Base-by-base conservation (phyloP, 1,140 invertebrate species). In the Trichogramma pretiosum region DNA sequence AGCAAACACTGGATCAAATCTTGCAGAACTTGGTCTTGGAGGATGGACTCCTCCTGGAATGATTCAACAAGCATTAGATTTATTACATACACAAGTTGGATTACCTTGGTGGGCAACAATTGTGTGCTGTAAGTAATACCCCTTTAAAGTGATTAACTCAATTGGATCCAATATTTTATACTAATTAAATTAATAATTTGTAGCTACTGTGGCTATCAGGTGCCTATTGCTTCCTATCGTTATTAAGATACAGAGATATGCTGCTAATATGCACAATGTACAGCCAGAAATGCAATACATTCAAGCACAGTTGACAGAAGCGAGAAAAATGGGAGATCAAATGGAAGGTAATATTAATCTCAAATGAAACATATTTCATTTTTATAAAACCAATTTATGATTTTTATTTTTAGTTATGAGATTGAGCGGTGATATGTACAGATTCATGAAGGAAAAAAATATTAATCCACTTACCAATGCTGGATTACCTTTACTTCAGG, bases 51-150 rank as follows among this genome's bases (percentile, higher is more conserved):
- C 92, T 1, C 64, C 83, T 10, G 92, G 93, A 3, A 60, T 91
- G 0, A 66, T 92, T 2, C 88, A 96, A 63, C 75, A 81, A 35
- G 74, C 71, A 49, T 69, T 97, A 55, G 92, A 98, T 68, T 83
- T 71, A 55, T 33, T 96, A 9, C 93, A 97, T 65, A 76, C 88
- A 30, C 64, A 65, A 2, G 63, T 74, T 13, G 83, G 81, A 57
- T 37, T 96, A 13, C 93, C 93, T 2, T 98, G 93, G 93, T 96
- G 92, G 89, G 78, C 65, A 17, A 65, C 85, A 11, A 96, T 98
- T 60, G 70, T 81, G 5, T 62, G 84, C 43, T 75, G 85, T 86
- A 74, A 63, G 40, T 48, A 39, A 35, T 35, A 35, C 34, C 2
- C 18, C 7, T 43, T 23, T 4, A 19, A 34, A 7, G 36, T 28